Conservation (phyloP, 2,113 vertebrate species). For the Campylomormyrus tamandua region DNA sequence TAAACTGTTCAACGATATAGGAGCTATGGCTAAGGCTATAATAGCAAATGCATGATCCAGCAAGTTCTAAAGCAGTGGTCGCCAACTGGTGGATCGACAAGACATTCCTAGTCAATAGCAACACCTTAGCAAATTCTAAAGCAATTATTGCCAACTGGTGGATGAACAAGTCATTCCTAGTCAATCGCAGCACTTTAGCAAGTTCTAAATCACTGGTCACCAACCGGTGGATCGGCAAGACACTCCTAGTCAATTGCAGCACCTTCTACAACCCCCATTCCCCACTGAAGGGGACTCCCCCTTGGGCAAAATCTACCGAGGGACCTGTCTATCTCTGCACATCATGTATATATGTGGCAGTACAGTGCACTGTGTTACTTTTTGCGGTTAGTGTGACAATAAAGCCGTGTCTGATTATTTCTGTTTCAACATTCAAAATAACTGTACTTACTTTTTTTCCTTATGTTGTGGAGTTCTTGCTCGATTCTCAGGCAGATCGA, state of each 20-base stretch:
- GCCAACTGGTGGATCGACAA: not conserved
- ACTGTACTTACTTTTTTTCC: constrained; percentile 73
- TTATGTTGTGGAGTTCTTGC: constrained; percentile 79
- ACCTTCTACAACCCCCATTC: not conserved
- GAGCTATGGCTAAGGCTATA: not conserved
- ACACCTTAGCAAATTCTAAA: not conserved
- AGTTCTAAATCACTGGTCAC: not conserved
- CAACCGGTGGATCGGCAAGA: not conserved
- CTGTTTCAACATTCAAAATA: not conserved
- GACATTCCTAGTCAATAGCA: not conserved
- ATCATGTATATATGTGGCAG: not conserved
- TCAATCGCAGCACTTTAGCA: not conserved
- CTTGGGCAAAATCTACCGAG: not conserved
- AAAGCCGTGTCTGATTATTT: not conserved
- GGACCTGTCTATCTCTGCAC: not conserved
- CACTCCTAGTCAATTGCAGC: not conserved
- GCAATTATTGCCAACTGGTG: not conserved
- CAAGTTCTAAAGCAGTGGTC: not conserved
- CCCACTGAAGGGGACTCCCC: not conserved
- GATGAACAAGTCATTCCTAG: too few species aligned
- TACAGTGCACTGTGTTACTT: too few species aligned
- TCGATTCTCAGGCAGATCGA: constrained; percentile 93
- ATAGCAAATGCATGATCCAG: not conserved
- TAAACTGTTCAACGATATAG: not conserved
- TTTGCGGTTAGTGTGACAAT: not conserved